Evolutionary conservation across 2,888 invertebrate genomes (phyloP).

Genomic region (Acleris sparsana): DNA sequence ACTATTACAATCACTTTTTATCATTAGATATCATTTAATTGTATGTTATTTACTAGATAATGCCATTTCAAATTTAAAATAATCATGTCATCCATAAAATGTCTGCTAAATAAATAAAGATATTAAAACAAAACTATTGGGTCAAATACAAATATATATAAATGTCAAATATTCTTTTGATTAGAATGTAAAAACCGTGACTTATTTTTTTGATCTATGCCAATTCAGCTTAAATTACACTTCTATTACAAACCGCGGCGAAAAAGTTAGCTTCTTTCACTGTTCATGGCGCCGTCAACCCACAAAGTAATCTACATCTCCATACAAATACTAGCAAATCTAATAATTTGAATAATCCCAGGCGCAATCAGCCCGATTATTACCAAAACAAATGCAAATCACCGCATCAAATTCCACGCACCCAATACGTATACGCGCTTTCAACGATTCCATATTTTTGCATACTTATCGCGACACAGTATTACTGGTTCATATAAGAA

Average conservation of each 20-base stretch:
- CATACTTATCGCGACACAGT: conserved; percentile 73
- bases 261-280: not conserved
- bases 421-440: conserved; percentile 46
- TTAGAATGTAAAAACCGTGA: too few relatives aligned
- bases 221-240: too few relatives aligned
- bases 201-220: too few relatives aligned
- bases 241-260: not conserved
- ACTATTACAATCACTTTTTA: too few relatives aligned
- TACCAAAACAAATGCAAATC: conserved; percentile 68
- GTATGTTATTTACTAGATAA: too few relatives aligned
- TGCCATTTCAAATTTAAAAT: too few relatives aligned
- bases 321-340: conserved; percentile 38
- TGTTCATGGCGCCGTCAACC: not conserved
- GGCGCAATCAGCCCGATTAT: conserved; percentile 53
- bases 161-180: too few relatives aligned
- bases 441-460: conserved; percentile 76
- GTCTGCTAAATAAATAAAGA: too few relatives aligned
- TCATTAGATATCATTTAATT: too few relatives aligned
- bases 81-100: too few relatives aligned
- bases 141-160: too few relatives aligned
- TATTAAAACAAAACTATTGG: too few relatives aligned
- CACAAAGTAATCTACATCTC: conserved; percentile 28
- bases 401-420: conserved; percentile 57
- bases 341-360: conserved; percentile 47
- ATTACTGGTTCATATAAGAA: conserved; percentile 74